Evolutionary conservation across 2,888 invertebrate species (phyloP).

Genomic region (Pelosia muscerda): DNA sequence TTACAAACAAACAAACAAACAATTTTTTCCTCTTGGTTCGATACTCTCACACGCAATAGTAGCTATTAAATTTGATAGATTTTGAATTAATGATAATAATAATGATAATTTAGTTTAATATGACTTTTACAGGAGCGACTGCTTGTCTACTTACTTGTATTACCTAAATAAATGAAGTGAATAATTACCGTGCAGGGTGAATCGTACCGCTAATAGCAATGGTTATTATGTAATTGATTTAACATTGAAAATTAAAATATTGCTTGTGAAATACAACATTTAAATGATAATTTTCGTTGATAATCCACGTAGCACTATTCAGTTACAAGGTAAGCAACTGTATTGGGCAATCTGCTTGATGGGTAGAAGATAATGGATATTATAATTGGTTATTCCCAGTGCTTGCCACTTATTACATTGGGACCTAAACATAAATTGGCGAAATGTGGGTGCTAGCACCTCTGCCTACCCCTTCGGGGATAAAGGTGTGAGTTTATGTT

Average conservation of each 20-base stretch:
- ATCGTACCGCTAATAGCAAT: background rate
- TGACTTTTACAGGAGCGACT: too few relatives aligned
- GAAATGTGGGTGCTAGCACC: too few relatives aligned
- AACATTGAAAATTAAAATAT: slow-evolving; percentile 19
- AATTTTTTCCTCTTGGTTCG: too few relatives aligned
- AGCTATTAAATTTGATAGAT: too few relatives aligned
- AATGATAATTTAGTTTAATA: too few relatives aligned
- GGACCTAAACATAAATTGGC: too few relatives aligned
- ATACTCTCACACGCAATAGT: too few relatives aligned
- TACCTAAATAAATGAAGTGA: background rate
- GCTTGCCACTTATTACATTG: too few relatives aligned
- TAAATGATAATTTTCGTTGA: slow-evolving; percentile 9
- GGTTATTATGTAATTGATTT: slow-evolving; percentile 15
- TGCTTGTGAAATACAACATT: slow-evolving; percentile 13
- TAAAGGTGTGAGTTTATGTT: too few relatives aligned
- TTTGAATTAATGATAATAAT: too few relatives aligned
- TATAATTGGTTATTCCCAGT: background rate
- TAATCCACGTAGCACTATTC: background rate
- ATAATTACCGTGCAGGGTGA: background rate
- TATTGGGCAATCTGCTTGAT: slow-evolving; percentile 2
- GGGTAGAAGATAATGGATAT: background rate
- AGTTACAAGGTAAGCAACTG: slow-evolving; percentile 10
- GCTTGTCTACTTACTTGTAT: background rate
- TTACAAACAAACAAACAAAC: too few relatives aligned
- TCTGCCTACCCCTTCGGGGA: too few relatives aligned